These are phyloP conservation scores for Rotaria macrura DNA, from an alignment of 2,888 invertebrate species.

Conservation along the genomic window DNA sequence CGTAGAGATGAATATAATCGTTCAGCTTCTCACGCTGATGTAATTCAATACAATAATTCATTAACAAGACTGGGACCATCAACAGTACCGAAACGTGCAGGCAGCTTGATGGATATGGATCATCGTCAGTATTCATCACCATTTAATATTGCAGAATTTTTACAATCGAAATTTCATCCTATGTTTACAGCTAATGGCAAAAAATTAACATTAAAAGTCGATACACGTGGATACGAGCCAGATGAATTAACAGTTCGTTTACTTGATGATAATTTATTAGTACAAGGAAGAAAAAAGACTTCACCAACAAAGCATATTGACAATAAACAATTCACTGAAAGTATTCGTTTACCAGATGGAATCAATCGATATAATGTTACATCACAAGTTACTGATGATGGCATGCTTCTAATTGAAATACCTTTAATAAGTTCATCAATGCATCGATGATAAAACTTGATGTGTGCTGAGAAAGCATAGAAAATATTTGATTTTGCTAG, in stretches of 20 bases:
- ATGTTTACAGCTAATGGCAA: neutral
- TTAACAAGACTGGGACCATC: neutral
- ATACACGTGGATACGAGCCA: neutral
- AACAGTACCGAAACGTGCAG: neutral
- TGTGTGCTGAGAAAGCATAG: too few species aligned
- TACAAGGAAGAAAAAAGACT: neutral
- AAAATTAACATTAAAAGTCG: neutral
- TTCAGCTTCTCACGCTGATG: neutral
- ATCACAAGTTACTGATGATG: neutral
- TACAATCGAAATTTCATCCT: conserved; percentile 1
- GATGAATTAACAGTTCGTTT: neutral
- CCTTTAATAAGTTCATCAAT: neutral
- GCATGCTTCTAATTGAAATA: neutral
- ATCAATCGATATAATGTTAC: neutral
- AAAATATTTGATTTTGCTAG: too few species aligned
- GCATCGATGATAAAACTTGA: neutral
- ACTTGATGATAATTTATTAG: neutral
- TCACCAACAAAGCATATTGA: neutral
- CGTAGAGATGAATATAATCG: neutral
- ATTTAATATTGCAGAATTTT: neutral
- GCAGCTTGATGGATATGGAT: neutral
- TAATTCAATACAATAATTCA: neutral
- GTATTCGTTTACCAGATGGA: conserved; percentile 2
- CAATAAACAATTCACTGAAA: neutral
- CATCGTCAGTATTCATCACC: neutral